phyloP scores from a whole-genome alignment of 2,888 invertebrate species.

The Hirtodrosophila duncani region DNA sequence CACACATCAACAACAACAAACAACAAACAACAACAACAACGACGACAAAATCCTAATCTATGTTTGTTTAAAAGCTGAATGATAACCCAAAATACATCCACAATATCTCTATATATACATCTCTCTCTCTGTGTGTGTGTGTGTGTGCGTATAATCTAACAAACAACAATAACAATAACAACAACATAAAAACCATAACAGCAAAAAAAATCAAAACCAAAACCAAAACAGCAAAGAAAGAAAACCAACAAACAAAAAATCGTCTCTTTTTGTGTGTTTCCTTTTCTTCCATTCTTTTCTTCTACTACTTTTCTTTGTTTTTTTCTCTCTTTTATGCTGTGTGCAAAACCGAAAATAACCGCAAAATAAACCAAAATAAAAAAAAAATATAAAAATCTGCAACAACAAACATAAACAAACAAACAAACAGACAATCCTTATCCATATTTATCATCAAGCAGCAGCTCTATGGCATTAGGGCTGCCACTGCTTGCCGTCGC shows the following conservation, averaged over 20 bases:
- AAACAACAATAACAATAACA: not conserved
- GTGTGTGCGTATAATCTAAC: not conserved
- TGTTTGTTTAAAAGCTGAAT: no score
- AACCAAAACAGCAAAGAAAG: conserved; percentile 27
- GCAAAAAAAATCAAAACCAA: conserved; percentile 12
- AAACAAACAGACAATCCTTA: conserved; percentile 50
- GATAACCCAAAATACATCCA: no score
- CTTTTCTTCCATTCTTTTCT: conserved; percentile 63
- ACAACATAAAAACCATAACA: not conserved
- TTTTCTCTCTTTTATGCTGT: conserved; percentile 65
- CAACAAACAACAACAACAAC: conserved; percentile 4
- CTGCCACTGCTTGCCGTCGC: conserved; percentile 27
- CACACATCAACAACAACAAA: not conserved
- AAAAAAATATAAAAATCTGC: conserved; percentile 24
- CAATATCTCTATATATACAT: conserved; percentile 11
- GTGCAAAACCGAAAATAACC: conserved; percentile 47
- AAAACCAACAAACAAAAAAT: conserved; percentile 56
- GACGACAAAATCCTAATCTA: conserved; percentile 1
- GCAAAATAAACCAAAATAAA: conserved; percentile 18
- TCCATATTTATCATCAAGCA: conserved; percentile 31
- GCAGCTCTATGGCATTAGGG: conserved; percentile 30
- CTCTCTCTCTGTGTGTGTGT: no score
- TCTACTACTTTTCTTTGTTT: conserved; percentile 61
- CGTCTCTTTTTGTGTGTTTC: conserved; percentile 64
- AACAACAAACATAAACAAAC: conserved; percentile 14